phyloP scores from a whole-genome alignment of 2,797 vertebrate genomes.

The Channallabes apus region DNA sequence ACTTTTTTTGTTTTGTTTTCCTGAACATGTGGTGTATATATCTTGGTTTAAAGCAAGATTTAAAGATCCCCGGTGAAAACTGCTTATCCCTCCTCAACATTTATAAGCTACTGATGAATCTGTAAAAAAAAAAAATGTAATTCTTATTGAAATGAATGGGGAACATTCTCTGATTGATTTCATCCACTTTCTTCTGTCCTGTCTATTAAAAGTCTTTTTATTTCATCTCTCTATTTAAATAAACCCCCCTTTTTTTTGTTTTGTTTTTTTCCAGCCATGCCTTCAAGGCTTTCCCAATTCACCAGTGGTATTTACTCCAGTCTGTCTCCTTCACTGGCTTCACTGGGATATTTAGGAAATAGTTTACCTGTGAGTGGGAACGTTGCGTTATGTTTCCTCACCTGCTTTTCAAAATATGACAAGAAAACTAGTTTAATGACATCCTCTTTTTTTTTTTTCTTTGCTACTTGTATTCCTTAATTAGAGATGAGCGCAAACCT shows the following conservation, averaged over 20 bases:
- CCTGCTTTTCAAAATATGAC: background rate
- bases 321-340: background rate
- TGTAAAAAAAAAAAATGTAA: background rate
- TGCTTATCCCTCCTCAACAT: background rate
- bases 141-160: background rate
- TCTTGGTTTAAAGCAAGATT: background rate
- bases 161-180: background rate
- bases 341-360: background rate
- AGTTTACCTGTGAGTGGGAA: background rate
- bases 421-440: background rate
- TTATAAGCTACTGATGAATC: background rate
- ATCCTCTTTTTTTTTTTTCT: no score
- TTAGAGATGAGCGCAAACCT: background rate
- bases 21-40: background rate
- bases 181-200: background rate
- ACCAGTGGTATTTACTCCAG: background rate
- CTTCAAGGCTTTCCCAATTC: background rate
- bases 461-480: background rate
- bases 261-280: background rate
- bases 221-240: background rate
- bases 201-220: background rate
- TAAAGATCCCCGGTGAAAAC: background rate
- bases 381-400: background rate
- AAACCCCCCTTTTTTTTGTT: background rate
- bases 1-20: background rate